These are phyloP conservation scores for Taenaris catops DNA, from an alignment of 2,888 invertebrate genomes.

Conservation along the genomic window DNA sequence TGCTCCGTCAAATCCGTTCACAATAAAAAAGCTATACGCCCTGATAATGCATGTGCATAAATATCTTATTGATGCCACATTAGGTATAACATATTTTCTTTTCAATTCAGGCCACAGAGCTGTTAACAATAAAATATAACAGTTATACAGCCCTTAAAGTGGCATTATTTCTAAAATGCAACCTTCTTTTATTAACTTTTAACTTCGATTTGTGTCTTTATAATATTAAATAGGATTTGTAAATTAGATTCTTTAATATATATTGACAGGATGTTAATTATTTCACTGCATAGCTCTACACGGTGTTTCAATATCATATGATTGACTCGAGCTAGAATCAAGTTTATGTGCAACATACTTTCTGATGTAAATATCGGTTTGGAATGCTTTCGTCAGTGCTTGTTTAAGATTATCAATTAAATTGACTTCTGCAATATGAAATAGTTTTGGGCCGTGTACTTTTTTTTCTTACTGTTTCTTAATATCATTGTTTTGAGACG, in stretches of 20 bases:
- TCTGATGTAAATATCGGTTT: conserved; percentile 23
- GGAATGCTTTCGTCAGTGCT: conserved; percentile 30
- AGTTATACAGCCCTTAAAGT: too few relatives aligned
- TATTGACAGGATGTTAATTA: conserved; percentile 11
- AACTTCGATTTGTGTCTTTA: not conserved
- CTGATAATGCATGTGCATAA: too few relatives aligned
- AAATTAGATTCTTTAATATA: conserved; percentile 5
- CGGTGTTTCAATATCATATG: conserved; percentile 16
- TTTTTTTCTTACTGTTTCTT: conserved; percentile 5
- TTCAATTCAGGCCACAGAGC: too few relatives aligned
- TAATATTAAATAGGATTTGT: conserved; percentile 1
- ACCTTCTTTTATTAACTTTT: too few relatives aligned
- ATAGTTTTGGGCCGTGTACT: conserved; percentile 9
- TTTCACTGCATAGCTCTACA: conserved; percentile 8
- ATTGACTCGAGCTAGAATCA: conserved; percentile 15
- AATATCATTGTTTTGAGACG: conserved; percentile 12
- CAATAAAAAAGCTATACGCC: too few relatives aligned
- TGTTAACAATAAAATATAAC: too few relatives aligned
- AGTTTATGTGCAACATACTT: conserved; percentile 24
- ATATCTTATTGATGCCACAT: too few relatives aligned
- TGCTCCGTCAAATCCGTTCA: too few relatives aligned
- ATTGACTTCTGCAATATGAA: conserved; percentile 25
- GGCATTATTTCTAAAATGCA: too few relatives aligned
- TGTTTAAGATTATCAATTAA: conserved; percentile 29
- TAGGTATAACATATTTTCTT: too few relatives aligned